Evolutionary conservation across 2,888 invertebrate genomes (phyloP), one percentile per base, ranked within the genome.

Genomic region (Eupithecia pulchellata): DNA sequence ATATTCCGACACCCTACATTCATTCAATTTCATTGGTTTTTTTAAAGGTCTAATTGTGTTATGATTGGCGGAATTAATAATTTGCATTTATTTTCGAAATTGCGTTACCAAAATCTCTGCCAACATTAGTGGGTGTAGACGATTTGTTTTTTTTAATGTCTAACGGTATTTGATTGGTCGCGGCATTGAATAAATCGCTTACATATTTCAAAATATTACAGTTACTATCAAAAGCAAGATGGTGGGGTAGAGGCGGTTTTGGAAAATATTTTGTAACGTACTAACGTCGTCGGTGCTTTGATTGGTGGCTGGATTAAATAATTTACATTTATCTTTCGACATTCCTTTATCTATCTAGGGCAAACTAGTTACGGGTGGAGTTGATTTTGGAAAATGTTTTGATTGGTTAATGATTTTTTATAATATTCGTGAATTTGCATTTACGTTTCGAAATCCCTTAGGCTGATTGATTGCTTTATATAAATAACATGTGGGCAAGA

Each of bases 51-150:
- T 42, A n/a, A 0, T 8, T 13, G 42, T n/a, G 42, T 42, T 42
- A n/a, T n/a, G 42, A 42, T 42, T 42, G 42, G 42, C 4, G 39
- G 17, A 17, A 4, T 4, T 14, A 42, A n/a, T 42, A 6, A 42
- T 42, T 42, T 8, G n/a, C 42, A 39, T 42, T 42, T 42, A n/a
- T n/a, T n/a, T 42, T 42, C 42, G 42, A 42, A 42, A 42, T 39
- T 42, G 42, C 8, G 17, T 4, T 39, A 13, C 14, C 39, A 4
- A 17, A 17, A 39, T 39, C 36, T 36, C 13, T 13, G 39, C 4
- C 17, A 39, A 13, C 1, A 36, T 36, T 36, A 36, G 34, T 36
- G n/a, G n/a, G n/a, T n/a, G n/a, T n/a, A n/a, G n/a, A n/a, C n/a
- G n/a, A n/a, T n/a, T n/a, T n/a, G n/a, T n/a, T n/a, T n/a, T n/a